A percentile compares a stretch with the other conserved stretches of the same genome.
These are phyloP conservation scores for Chironomus tepperi DNA, from an alignment of 1,140 invertebrate genomes.

Conservation along the genomic window DNA sequence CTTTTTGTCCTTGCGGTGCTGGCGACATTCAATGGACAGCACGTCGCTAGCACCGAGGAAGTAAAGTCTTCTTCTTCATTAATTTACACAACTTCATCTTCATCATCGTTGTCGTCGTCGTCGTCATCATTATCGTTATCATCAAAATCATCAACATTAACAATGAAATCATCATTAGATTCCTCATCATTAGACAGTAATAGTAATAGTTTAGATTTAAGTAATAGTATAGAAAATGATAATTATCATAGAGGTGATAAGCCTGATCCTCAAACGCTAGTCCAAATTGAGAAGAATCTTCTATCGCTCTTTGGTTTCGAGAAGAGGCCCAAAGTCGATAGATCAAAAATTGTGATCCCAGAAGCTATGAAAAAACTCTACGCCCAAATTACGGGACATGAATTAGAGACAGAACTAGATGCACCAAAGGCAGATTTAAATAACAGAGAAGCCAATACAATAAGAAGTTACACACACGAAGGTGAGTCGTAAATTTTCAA, in stretches of 20 bases:
- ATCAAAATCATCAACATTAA: conserved; percentile 25
- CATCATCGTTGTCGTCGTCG: conserved; percentile 29
- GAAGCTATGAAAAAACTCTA: conserved; percentile 71
- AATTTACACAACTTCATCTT: conserved; percentile 27
- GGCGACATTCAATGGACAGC: conserved; percentile 40
- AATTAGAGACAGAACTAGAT: conserved; percentile 46
- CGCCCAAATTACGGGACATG: conserved; percentile 49
- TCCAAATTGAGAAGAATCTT: conserved; percentile 56
- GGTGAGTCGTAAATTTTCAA: conserved; percentile 45
- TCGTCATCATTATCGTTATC: conserved; percentile 28
- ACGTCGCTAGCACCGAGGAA: conserved; percentile 41
- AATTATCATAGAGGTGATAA: conserved; percentile 33
- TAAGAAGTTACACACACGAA: conserved; percentile 73
- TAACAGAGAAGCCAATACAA: conserved; percentile 68
- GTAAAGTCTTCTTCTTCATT: conserved; percentile 28
- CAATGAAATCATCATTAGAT: conserved; percentile 25
- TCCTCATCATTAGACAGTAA: conserved; percentile 24
- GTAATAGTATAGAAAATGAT: conserved; percentile 24
- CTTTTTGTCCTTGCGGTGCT: conserved; percentile 43
- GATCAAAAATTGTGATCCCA: conserved; percentile 53
- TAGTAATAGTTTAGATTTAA: not conserved
- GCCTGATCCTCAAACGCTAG: conserved; percentile 40
- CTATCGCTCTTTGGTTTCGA: conserved; percentile 67
- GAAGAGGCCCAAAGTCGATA: conserved; percentile 45
- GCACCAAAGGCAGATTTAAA: conserved; percentile 59